Evolutionary conservation across 1,140 invertebrate genomes (phyloP).

Genomic region (Cardiocondyla obscurior): DNA sequence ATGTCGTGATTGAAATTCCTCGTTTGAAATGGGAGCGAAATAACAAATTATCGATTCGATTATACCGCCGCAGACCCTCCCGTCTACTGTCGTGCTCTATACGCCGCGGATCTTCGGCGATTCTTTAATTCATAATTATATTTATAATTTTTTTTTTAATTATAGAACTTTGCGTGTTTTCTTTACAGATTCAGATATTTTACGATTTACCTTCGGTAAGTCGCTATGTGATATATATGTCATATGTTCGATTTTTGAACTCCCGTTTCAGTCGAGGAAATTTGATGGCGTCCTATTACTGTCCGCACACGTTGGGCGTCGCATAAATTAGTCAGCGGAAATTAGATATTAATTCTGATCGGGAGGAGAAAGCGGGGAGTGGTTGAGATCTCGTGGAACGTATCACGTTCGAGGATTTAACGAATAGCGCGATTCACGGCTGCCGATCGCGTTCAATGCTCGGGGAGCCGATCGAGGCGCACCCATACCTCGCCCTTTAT

Average conservation of each 20-base stretch:
- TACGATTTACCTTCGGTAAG: no score
- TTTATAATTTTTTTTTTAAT: no score
- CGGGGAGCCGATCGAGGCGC: conserved; percentile 59
- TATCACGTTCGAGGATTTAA: conserved; percentile 30
- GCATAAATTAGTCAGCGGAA: conserved; percentile 25
- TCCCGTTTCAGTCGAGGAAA: neutral
- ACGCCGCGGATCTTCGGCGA: neutral
- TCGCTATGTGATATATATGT: neutral
- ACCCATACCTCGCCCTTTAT: conserved; percentile 74
- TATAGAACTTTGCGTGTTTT: no score
- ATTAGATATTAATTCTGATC: conserved; percentile 22
- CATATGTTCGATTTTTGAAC: neutral
- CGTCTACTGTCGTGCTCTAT: neutral
- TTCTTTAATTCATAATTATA: neutral
- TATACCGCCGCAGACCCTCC: neutral
- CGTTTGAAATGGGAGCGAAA: neutral
- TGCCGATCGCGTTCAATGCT: conserved; percentile 9
- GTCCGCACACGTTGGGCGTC: neutral
- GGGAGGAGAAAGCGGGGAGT: neutral
- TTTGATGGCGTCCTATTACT: neutral
- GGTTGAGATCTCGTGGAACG: conserved; percentile 1
- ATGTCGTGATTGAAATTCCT: neutral
- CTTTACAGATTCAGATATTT: no score
- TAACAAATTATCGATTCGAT: neutral
- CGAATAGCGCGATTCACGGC: conserved; percentile 14